phyloP scores from a whole-genome alignment of 2,113 vertebrate species.

The Phasianus colchicus region DNA sequence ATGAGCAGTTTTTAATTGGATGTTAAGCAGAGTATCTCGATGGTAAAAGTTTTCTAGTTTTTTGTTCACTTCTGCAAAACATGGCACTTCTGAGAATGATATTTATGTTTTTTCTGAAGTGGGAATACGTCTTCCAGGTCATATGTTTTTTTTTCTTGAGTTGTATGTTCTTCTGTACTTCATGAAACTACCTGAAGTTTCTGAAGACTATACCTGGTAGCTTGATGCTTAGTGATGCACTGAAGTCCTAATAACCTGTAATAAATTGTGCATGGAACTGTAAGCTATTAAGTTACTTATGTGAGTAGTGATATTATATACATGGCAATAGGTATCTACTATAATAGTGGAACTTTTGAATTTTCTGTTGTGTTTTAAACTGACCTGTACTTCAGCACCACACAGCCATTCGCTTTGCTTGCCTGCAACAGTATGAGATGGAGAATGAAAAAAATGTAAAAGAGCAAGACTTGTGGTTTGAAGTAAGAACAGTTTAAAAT shows the following conservation, averaged over 20 bases:
- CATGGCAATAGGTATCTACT: neutral
- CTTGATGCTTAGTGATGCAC: neutral
- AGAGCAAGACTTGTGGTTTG: neutral
- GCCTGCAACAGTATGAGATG: neutral
- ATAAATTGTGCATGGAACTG: neutral
- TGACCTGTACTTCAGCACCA: neutral
- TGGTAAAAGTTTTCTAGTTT: neutral
- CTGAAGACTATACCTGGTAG: neutral
- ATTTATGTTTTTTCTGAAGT: neutral
- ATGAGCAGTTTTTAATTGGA: neutral
- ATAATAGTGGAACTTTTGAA: too few relatives aligned
- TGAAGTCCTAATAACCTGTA: neutral
- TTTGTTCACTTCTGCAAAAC: neutral
- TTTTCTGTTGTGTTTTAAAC: neutral
- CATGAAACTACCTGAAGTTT: neutral
- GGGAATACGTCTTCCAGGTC: neutral
- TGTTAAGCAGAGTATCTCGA: neutral
- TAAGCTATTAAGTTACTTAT: neutral
- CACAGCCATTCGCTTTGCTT: neutral
- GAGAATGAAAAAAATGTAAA: neutral
- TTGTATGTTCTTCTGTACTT: neutral
- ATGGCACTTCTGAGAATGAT: neutral
- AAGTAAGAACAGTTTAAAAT: neutral
- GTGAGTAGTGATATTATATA: neutral
- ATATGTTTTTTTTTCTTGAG: neutral